These are phyloP conservation scores for Crenuchus spilurus DNA, from an alignment of 2,797 vertebrate genomes.

Conservation along the genomic window DNA sequence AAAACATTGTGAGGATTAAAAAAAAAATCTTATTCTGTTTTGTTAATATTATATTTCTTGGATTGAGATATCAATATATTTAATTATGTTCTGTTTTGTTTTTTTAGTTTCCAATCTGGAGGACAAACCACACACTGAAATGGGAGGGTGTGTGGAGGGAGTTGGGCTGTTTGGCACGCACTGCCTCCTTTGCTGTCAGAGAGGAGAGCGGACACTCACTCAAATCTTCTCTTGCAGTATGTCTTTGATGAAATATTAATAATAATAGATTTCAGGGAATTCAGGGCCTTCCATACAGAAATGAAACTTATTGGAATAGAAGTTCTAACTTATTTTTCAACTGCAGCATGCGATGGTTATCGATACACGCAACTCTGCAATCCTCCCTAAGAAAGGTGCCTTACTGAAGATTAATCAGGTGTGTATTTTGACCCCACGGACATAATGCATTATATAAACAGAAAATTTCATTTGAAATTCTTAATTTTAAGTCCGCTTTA, in stretches of 20 bases:
- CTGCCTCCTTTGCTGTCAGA: constrained; percentile 91
- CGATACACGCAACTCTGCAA: constrained; percentile 92
- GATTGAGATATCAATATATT: background rate
- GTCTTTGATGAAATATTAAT: background rate
- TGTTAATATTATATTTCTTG: background rate
- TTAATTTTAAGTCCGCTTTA: background rate
- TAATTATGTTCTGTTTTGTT: constrained; percentile 20
- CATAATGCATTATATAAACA: background rate
- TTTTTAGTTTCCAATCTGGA: constrained; percentile 92
- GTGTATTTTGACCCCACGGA: constrained; percentile 2
- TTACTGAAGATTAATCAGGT: constrained; percentile 98
- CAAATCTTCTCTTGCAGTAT: constrained; percentile 94
- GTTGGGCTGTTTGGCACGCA: constrained; percentile 90
- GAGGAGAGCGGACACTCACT: constrained; percentile 95
- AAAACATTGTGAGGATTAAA: too few species aligned
- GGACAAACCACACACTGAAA: constrained; percentile 90
- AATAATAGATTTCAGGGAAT: too few species aligned
- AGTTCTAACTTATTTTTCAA: background rate
- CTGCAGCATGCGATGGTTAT: constrained; percentile 93
- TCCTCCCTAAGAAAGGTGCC: constrained; percentile 88
- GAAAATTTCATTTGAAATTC: background rate
- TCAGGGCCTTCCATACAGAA: background rate
- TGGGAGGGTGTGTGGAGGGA: constrained; percentile 98
- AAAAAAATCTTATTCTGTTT: too few species aligned
- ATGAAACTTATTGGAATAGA: background rate